These are phyloP conservation scores for Champsocephalus esox DNA, from an alignment of 2,797 vertebrate species.

Conservation along the genomic window DNA sequence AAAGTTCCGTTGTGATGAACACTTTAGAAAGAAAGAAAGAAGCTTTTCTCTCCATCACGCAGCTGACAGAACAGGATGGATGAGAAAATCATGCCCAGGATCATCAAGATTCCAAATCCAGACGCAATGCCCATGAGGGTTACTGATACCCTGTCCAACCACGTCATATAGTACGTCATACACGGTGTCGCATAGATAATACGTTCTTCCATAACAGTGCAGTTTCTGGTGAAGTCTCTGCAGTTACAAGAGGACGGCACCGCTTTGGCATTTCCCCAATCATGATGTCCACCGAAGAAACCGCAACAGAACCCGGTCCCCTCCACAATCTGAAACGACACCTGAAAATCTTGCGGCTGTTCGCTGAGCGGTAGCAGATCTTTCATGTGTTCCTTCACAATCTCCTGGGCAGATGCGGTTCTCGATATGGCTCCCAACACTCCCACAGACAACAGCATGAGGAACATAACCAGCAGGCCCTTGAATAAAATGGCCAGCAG, in stretches of 20 bases:
- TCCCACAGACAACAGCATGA: conserved; percentile 79
- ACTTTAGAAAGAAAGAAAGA: neutral
- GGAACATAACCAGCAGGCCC: conserved; percentile 79
- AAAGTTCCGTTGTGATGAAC: neutral
- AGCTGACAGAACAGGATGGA: neutral
- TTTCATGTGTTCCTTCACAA: conserved; percentile 27
- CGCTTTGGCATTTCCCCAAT: conserved; percentile 36
- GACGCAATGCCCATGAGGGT: neutral
- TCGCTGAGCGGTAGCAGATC: conserved; percentile 24
- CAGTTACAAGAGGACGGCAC: conserved; percentile 47
- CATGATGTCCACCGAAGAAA: conserved; percentile 26
- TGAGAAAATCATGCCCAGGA: conserved; percentile 36
- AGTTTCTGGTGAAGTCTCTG: conserved; percentile 21
- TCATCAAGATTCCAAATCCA: conserved; percentile 24
- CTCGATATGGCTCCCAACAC: conserved; percentile 73
- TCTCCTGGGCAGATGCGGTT: conserved; percentile 63
- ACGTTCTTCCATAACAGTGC: conserved; percentile 1
- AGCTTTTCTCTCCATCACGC: rapidly evolving
- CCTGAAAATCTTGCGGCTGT: conserved; percentile 7
- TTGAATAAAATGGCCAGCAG: conserved; percentile 86
- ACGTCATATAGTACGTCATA: conserved; percentile 18
- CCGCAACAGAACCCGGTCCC: conserved; percentile 35
- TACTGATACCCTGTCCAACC: conserved; percentile 18
- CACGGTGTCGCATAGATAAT: conserved; percentile 31
- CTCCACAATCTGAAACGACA: conserved; percentile 31